These are phyloP conservation scores for Caenorhabditis sinica DNA, from an alignment of 2,888 invertebrate genomes.

Conservation along the genomic window DNA sequence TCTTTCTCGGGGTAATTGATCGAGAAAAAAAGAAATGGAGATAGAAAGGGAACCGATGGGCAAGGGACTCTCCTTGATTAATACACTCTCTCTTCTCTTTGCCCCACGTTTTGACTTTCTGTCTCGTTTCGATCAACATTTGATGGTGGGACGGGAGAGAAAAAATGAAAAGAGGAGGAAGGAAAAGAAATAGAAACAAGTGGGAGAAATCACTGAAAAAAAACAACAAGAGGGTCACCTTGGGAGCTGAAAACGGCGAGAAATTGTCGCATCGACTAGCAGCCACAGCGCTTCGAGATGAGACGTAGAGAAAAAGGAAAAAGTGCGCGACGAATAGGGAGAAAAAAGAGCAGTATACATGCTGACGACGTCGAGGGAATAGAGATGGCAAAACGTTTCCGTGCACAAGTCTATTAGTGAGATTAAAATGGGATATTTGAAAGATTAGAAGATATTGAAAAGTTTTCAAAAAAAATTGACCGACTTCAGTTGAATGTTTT, in stretches of 20 bases:
- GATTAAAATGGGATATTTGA: neutral
- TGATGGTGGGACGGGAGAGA: slow-evolving; percentile 24
- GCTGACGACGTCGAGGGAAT: slow-evolving; percentile 17
- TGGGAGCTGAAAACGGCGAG: slow-evolving; percentile 36
- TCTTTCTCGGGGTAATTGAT: slow-evolving; percentile 33
- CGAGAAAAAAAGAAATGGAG: slow-evolving; percentile 26
- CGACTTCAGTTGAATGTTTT: slow-evolving; percentile 1
- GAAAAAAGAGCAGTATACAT: neutral
- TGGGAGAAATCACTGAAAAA: slow-evolving; percentile 17
- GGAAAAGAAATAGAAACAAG: slow-evolving; percentile 37
- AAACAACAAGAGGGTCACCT: slow-evolving; percentile 33
- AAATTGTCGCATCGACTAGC: slow-evolving; percentile 13
- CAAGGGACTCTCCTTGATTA: slow-evolving; percentile 41
- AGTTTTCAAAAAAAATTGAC: neutral
- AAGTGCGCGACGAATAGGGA: slow-evolving; percentile 9
- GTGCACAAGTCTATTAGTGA: neutral
- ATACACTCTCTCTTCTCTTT: slow-evolving; percentile 41
- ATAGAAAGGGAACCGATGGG: slow-evolving; percentile 28
- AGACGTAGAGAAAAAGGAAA: slow-evolving; percentile 24
- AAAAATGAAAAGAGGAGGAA: slow-evolving; percentile 12
- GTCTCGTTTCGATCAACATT: slow-evolving; percentile 48
- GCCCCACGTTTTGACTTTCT: slow-evolving; percentile 12
- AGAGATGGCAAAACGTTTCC: neutral
- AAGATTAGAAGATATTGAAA: neutral
- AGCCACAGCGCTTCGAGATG: neutral